Percentiles rank a stretch among this genome's conserved stretches.
Conservation (phyloP, 2,888 invertebrate genomes). For the Mycogona germanica region DNA sequence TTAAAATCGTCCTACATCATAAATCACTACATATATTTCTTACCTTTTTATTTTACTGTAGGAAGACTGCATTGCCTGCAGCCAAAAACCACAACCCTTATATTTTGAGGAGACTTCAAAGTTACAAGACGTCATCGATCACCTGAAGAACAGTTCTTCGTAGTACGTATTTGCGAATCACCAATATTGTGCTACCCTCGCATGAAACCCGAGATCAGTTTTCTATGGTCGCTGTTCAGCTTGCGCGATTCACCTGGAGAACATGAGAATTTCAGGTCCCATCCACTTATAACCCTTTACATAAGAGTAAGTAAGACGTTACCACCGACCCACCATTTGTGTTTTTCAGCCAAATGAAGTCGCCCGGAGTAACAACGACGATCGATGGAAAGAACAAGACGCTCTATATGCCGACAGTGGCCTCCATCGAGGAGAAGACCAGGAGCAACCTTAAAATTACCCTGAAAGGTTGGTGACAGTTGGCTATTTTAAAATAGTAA, state of each 20-base stretch:
- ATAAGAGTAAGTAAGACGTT: neutral
- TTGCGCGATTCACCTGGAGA: no score
- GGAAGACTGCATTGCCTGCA: slow-evolving; percentile 76
- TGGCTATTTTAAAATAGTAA: no score
- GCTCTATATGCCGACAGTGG: slow-evolving; percentile 81
- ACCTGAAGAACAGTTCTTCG: slow-evolving; percentile 57
- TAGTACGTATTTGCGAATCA: slow-evolving; percentile 40
- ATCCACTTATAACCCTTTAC: neutral
- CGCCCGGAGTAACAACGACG: slow-evolving; percentile 65
- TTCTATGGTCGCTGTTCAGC: no score
- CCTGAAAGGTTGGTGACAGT: slow-evolving; percentile 42
- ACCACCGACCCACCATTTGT: neutral
- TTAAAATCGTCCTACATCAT: no score
- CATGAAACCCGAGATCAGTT: no score
- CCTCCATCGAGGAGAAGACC: slow-evolving; percentile 82
- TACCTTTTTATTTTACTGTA: slow-evolving; percentile 18
- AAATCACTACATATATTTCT: no score
- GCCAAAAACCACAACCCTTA: slow-evolving; percentile 40
- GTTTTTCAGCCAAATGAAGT: slow-evolving; percentile 61
- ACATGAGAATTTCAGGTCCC: no score
- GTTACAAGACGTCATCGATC: slow-evolving; percentile 67
- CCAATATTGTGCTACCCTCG: no score
- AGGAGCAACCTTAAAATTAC: slow-evolving; percentile 77
- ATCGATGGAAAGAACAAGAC: slow-evolving; percentile 78
- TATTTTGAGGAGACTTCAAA: slow-evolving; percentile 40